Percentiles rank a stretch among this genome's conserved stretches.
phyloP scores from a whole-genome alignment of 2,797 vertebrate species.

The Typhlichthys eigenmanni region DNA sequence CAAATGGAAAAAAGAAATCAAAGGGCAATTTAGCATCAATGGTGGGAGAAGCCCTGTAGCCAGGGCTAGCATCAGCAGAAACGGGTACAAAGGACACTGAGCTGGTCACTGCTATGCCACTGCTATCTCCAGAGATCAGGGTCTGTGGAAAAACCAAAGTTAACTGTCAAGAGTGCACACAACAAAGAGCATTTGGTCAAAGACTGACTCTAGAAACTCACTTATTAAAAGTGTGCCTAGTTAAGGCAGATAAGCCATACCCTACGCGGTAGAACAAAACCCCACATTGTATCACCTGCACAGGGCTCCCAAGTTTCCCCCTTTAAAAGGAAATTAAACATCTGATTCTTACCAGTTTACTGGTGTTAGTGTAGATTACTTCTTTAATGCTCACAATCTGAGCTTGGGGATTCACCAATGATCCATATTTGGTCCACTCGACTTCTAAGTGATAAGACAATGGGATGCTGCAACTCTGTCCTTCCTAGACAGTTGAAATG shows the following conservation, averaged over 20 bases:
- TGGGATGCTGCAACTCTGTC: conserved; percentile 83
- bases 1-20: conserved; percentile 94
- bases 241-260: neutral
- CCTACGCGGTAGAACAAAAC: neutral
- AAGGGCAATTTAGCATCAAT: conserved; percentile 87
- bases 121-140: conserved; percentile 40
- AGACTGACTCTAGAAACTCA: too few relatives aligned
- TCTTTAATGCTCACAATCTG: conserved; percentile 84
- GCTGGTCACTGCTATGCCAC: conserved; percentile 70
- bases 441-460: conserved; percentile 84
- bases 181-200: neutral
- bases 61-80: conserved; percentile 82
- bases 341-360: conserved; percentile 77
- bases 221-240: too few relatives aligned
- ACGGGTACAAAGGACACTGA: conserved; percentile 84
- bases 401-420: conserved; percentile 88
- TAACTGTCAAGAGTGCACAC: neutral
- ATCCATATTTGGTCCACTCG: conserved; percentile 91
- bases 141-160: conserved; percentile 34
- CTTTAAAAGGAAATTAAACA: neutral
- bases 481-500: conserved; percentile 47
- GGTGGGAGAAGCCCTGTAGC: conserved; percentile 85
- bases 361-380: conserved; percentile 69
- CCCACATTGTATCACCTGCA: neutral
- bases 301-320: neutral